phyloP scores from a whole-genome alignment of 2,113 vertebrate species.

The Mus pahari region DNA sequence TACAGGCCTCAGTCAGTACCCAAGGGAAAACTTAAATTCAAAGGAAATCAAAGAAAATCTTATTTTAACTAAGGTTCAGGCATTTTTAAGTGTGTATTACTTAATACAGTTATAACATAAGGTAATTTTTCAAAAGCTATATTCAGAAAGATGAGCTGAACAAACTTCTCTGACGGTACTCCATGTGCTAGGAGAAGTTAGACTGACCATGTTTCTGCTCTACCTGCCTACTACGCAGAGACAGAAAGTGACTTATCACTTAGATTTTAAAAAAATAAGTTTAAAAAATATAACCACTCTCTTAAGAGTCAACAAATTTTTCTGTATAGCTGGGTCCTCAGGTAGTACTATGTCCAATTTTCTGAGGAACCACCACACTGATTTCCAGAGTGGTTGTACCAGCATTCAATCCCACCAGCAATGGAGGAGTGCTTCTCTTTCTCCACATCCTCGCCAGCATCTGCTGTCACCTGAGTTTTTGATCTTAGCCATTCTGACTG shows the following conservation, averaged over 20 bases:
- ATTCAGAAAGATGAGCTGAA: background rate
- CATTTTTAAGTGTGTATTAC: background rate
- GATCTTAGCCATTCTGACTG: too few relatives aligned
- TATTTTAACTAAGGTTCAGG: background rate
- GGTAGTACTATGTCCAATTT: too few relatives aligned
- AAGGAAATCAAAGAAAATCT: conserved; percentile 29
- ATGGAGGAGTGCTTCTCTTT: too few relatives aligned
- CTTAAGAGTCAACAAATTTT: background rate
- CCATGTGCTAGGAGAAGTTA: background rate
- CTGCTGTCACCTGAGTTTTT: too few relatives aligned
- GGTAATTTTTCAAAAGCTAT: background rate
- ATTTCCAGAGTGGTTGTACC: too few relatives aligned
- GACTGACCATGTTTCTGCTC: background rate
- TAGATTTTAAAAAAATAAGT: background rate
- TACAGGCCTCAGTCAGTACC: background rate
- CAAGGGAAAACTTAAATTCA: conserved; percentile 39
- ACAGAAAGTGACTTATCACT: background rate
- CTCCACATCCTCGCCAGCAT: too few relatives aligned
- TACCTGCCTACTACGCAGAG: background rate
- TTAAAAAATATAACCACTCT: conserved; percentile 11
- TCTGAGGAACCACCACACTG: too few relatives aligned
- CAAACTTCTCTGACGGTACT: background rate
- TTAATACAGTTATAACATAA: conserved; percentile 26
- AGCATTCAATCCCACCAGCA: too few relatives aligned
- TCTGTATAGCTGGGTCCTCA: too few relatives aligned